Percentiles rank a stretch among this genome's conserved stretches.
Conservation (phyloP, 2,113 vertebrate genomes). For the Gymnorhina tibicen region DNA sequence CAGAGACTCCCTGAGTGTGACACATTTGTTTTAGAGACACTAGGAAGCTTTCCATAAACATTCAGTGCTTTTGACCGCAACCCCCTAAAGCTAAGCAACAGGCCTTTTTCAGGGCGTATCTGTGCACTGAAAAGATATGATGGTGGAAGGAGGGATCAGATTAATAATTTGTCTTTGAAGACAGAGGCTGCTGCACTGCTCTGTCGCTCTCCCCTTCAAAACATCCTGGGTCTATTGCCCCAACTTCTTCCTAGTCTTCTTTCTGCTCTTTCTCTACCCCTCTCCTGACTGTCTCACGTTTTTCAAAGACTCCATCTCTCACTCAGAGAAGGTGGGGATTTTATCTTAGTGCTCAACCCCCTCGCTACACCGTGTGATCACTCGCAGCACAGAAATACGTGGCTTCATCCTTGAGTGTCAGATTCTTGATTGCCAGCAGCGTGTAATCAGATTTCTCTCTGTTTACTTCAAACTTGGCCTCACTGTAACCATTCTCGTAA, state of each 20-base stretch:
- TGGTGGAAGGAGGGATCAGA: neutral
- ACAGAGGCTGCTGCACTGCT: neutral
- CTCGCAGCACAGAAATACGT: neutral
- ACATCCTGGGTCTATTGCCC: neutral
- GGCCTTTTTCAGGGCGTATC: neutral
- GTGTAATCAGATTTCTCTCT: rapidly evolving
- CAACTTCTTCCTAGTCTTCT: neutral
- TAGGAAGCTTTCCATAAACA: neutral
- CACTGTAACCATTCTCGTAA: neutral
- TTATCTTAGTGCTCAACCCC: neutral
- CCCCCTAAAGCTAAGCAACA: neutral
- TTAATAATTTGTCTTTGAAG: neutral
- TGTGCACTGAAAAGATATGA: neutral
- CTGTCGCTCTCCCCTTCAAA: neutral
- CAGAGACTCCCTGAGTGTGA: neutral
- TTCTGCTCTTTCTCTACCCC: neutral
- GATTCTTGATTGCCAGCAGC: neutral
- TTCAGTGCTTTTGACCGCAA: neutral
- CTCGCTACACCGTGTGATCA: neutral
- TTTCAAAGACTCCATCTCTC: neutral
- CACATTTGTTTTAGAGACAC: neutral
- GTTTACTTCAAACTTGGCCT: neutral
- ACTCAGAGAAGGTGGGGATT: neutral
- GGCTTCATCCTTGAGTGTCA: neutral
- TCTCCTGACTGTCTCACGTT: neutral